Evolutionary conservation across 1,140 invertebrate species (phyloP).

Genomic region (Nasonia longicornis): DNA sequence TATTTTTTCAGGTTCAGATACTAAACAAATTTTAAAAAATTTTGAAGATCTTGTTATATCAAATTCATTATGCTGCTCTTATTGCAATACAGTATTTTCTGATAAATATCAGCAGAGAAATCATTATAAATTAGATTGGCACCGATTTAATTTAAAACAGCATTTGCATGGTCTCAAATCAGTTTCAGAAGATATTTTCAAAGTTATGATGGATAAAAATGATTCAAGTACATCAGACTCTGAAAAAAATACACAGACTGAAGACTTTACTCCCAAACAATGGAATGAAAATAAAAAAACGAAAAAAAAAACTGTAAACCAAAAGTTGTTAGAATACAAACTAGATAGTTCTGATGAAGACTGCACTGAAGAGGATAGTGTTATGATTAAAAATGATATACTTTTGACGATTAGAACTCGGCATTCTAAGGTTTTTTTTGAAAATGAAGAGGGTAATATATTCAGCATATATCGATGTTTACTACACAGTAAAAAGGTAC

Average conservation of each 20-base stretch:
- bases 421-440: constrained; percentile 80
- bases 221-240: constrained; percentile 83
- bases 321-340: constrained; percentile 46
- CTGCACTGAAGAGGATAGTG: constrained; percentile 48
- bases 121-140: constrained; percentile 81
- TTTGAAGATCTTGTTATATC: constrained; percentile 67
- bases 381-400: constrained; percentile 57
- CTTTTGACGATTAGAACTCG: constrained; percentile 70
- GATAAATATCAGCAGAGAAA: constrained; percentile 68
- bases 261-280: constrained; percentile 50
- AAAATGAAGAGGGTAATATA: constrained; percentile 76
- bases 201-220: constrained; percentile 70
- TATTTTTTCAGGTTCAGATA: constrained; percentile 53
- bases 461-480: constrained; percentile 81
- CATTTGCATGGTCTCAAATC: constrained; percentile 71
- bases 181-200: constrained; percentile 73
- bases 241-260: constrained; percentile 74
- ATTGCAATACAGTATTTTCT: constrained; percentile 69
- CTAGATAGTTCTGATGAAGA: constrained; percentile 61
- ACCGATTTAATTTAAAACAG: constrained; percentile 79
- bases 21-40: constrained; percentile 53
- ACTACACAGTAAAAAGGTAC: constrained; percentile 76
- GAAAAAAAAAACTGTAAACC: constrained; percentile 51
- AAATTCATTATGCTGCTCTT: constrained; percentile 70
- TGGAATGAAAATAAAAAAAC: constrained; percentile 40